Conservation (phyloP, 2,113 vertebrate genomes). For the Equus quagga region DNA sequence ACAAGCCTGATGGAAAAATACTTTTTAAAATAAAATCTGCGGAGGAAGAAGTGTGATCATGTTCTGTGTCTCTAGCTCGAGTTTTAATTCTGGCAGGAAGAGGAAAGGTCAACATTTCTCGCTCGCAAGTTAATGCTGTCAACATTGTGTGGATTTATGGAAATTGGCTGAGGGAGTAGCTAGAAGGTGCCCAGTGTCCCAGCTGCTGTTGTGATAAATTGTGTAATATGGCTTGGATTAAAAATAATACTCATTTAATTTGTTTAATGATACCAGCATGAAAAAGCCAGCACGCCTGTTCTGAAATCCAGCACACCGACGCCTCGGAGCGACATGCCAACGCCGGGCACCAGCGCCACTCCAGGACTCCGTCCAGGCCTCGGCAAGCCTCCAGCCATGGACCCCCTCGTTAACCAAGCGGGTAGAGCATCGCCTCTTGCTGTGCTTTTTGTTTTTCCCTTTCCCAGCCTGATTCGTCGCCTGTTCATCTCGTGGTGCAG, state of each 20-base stretch:
- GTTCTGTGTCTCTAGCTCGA: conserved; percentile 69
- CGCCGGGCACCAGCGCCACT: conserved; percentile 94
- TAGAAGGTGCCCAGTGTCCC: conserved; percentile 86
- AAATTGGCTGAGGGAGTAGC: conserved; percentile 85
- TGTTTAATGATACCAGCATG: conserved; percentile 93
- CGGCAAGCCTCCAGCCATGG: conserved; percentile 95
- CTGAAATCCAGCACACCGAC: conserved; percentile 97
- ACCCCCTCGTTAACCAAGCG: conserved; percentile 94
- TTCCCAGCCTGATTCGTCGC: conserved; percentile 16
- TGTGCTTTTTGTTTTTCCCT: conserved; percentile 60
- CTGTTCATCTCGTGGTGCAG: conserved; percentile 26
- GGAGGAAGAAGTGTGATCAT: conserved; percentile 76
- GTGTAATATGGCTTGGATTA: conserved; percentile 88
- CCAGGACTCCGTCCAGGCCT: conserved; percentile 94
- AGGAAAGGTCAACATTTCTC: conserved; percentile 87
- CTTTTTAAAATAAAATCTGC: conserved; percentile 71
- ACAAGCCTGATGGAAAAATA: conserved; percentile 74
- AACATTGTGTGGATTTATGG: conserved; percentile 88
- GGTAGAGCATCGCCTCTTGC: conserved; percentile 86
- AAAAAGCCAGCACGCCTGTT: conserved; percentile 96
- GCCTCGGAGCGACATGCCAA: conserved; percentile 94
- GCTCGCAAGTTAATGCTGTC: conserved; percentile 86
- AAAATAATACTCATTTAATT: conserved; percentile 91
- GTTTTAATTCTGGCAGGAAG: conserved; percentile 85
- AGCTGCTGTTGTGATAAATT: conserved; percentile 91